Evolutionary conservation across 2,113 vertebrate species (phyloP).

Genomic region (Morone chrysops): DNA sequence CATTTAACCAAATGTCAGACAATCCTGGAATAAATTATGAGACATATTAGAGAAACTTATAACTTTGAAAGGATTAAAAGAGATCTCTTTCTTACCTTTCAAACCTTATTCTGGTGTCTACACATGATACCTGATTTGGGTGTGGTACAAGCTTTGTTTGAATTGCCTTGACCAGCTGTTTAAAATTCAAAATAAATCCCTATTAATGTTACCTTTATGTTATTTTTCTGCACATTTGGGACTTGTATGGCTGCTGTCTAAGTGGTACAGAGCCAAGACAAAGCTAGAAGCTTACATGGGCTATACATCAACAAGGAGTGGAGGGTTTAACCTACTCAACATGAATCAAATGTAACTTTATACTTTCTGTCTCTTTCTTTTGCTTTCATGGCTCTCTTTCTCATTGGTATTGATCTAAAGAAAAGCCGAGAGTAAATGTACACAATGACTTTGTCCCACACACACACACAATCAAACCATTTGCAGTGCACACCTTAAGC

Average conservation of each 20-base stretch:
- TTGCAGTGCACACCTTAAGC: neutral
- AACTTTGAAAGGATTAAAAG: neutral
- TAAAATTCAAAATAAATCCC: neutral
- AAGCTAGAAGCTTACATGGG: neutral
- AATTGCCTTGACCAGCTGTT: neutral
- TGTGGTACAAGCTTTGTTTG: no score
- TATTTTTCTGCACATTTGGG: neutral
- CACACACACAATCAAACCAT: neutral
- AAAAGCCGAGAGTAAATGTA: neutral
- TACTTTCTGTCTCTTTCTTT: neutral
- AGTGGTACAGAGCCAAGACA: neutral
- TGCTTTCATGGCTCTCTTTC: neutral
- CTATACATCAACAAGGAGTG: no score
- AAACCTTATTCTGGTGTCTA: conserved; percentile 4
- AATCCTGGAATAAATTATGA: neutral
- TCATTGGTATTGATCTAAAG: neutral
- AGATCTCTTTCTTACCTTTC: neutral
- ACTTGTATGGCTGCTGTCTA: neutral
- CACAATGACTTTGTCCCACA: neutral
- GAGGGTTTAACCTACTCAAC: neutral
- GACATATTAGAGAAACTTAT: neutral
- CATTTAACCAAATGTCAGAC: neutral
- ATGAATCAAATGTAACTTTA: neutral
- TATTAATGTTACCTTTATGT: neutral
- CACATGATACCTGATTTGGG: neutral